Base-by-base conservation (phyloP, 2,797 vertebrate genomes). In the Gymnopithys bicolor region DNA sequence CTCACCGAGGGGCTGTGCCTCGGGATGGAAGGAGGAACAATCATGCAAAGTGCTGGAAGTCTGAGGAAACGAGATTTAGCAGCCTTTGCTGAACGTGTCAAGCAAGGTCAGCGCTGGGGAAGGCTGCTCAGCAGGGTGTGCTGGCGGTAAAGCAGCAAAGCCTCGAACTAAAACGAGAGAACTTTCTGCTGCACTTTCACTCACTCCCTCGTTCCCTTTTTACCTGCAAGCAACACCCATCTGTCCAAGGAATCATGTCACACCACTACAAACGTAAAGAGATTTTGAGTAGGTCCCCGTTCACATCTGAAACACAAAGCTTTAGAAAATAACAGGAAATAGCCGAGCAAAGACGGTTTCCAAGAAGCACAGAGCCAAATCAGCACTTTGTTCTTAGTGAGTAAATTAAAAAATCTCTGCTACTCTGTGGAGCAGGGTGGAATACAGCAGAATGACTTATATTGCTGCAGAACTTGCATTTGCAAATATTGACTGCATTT, bases 301-400 rank as follows among this genome's bases (percentile, higher is more conserved):
- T 87, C 56, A 58, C 56, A 58, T 66, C 68, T 81, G 79, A 84
- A 75, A 66, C 19, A 45, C 27, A 39, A 51, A 75, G 43, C 43
- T 55, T 75, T 58, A 91, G 82, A 74, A 92, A 90, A 58, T 11
- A 87, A 94, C 75, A 92, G 93, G 95, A 95, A 97, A 80, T n/a
- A 49, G 75, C 73, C 70, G 51, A 87, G 68, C 70, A 74, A 90
- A 88, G 71, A 41, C 0, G 1, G 76, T 62, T 93, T 95, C 92
- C 79, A 85, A 80, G 82, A 96, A 91, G 58, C 79, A 77, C 32
- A 41, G 64, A 84, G 82, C 76, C 84, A 94, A 83, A 83, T 71
- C 92, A 93, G 89, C 81, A 84, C 75, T 95, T 83, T 45, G 49
- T 46, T 93, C 78, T 68, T 43, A 55, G 41, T 51, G 56, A 22